Base-by-base conservation (phyloP, 2,797 vertebrate genomes). In the Malacoctenus gilli region DNA sequence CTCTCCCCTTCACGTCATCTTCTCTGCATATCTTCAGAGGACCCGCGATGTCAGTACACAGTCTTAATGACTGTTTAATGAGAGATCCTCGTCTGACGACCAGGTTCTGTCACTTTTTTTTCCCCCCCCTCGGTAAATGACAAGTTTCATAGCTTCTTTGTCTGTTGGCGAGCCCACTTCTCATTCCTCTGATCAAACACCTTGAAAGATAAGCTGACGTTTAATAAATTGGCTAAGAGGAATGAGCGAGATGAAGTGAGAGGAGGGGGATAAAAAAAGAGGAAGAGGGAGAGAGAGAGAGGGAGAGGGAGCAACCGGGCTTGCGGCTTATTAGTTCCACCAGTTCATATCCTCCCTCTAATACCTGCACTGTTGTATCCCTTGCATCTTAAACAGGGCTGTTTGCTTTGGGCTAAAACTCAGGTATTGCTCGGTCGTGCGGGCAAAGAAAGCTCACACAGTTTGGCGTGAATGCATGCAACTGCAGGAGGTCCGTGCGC, bases 281-380 rank as follows among this genome's bases (percentile, higher is more conserved):
- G 25, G 11, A 13, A 21, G 14, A 18, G 18, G 48, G 28, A 65
- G 22, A 51, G 7, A 21, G 6, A 40, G 16, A 59, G 44, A 49
- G 49, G 59, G 47, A 41, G 65, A 62, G 43, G 40, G 67, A 42
- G 63, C 52, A 75, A 74, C 60, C 50, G 18, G 63, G 83, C 72
- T 85, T 66, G 76, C 61, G 76, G 65, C 79, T 86, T 84, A 90
- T 91, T 91, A 91, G 89, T 89, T 90, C 87, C 88, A 88, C 72
- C 79, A 85, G 77, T 87, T 90, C 68, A 79, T 86, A 87, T 85
- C 77, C 79, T 85, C 78, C 75, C 75, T 73, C 62, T 86, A 87
- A 88, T 89, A 90, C 84, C 84, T 86, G 74, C 21, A 20, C 71
- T 47, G 62, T 34, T 73, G 73, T 80, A 65, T 77, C 51, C 71